These are phyloP conservation scores for Mactra quadrangularis DNA, from an alignment of 1,140 invertebrate species.

Conservation along the genomic window DNA sequence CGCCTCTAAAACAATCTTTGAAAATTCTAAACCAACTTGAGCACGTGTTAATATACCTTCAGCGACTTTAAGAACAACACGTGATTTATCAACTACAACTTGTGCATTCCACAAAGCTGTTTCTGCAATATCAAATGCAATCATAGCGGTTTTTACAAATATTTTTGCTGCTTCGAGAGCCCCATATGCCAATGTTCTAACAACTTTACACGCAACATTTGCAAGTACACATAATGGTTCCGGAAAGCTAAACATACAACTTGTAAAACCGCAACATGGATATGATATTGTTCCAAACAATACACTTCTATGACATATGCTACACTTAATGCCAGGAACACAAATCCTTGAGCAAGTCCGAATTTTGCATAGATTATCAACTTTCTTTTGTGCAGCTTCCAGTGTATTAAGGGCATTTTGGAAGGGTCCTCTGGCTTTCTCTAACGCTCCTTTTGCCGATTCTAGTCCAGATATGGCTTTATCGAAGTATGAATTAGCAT, in stretches of 20 bases:
- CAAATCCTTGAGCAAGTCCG: slow-evolving; percentile 51
- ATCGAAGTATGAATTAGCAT: slow-evolving; percentile 52
- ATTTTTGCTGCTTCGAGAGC: slow-evolving; percentile 60
- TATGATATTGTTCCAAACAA: slow-evolving; percentile 34
- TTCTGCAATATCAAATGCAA: slow-evolving; percentile 60
- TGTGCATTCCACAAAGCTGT: slow-evolving; percentile 45
- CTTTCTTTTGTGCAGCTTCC: slow-evolving; percentile 46
- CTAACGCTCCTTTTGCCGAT: slow-evolving; percentile 48
- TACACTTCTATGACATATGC: slow-evolving; percentile 34
- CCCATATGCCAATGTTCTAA: slow-evolving; percentile 44
- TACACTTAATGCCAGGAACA: slow-evolving; percentile 60
- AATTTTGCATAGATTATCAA: slow-evolving; percentile 58
- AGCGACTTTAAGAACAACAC: slow-evolving; percentile 53
- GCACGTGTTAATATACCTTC: slow-evolving; percentile 2
- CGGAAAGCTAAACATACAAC: slow-evolving; percentile 60
- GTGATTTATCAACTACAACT: slow-evolving; percentile 61
- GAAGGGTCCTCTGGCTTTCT: slow-evolving; percentile 51
- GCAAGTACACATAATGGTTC: slow-evolving; percentile 39
- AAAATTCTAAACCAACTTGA: slow-evolving; percentile 21
- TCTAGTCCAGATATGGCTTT: slow-evolving; percentile 34
- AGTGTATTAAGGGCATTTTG: slow-evolving; percentile 43
- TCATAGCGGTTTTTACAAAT: slow-evolving; percentile 54
- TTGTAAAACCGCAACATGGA: slow-evolving; percentile 50
- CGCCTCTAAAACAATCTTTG: slow-evolving; percentile 42
- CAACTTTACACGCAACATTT: slow-evolving; percentile 50